These are phyloP conservation scores for Malurus melanocephalus DNA, from an alignment of 2,113 vertebrate species.

Conservation along the genomic window DNA sequence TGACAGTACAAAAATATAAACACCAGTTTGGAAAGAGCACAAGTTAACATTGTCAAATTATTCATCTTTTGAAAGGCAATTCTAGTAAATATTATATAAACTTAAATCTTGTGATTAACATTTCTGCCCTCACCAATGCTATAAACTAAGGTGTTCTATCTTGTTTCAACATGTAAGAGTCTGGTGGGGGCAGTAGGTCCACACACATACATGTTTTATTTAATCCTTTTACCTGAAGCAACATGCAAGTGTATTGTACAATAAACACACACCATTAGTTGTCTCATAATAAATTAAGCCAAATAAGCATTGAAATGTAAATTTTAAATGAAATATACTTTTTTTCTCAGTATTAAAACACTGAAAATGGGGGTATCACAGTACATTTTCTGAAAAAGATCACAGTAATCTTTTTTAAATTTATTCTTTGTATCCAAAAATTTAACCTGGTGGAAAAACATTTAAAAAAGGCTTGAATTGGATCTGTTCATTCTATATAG, in stretches of 20 bases:
- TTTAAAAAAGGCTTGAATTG: neutral
- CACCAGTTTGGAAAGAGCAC: neutral
- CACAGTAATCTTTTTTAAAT: neutral
- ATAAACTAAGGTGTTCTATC: neutral
- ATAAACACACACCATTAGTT: neutral
- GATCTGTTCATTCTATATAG: rapidly evolving
- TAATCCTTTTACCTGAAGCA: neutral
- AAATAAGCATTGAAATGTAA: neutral
- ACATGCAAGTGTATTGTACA: neutral
- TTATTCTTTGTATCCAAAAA: neutral
- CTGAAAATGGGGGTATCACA: neutral
- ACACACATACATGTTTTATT: neutral
- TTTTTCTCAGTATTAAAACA: neutral
- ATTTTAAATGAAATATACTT: neutral
- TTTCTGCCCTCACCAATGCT: neutral
- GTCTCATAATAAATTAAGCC: neutral
- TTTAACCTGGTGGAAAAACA: neutral
- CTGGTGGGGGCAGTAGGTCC: conserved; percentile 1
- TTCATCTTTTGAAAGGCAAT: neutral
- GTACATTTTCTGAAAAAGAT: neutral
- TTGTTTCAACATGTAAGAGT: neutral
- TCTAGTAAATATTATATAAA: neutral
- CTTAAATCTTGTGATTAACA: neutral
- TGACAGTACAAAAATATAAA: neutral
- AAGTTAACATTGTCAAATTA: neutral